These are phyloP conservation scores for Margaritifera margaritifera DNA, from an alignment of 2,888 invertebrate genomes.

Conservation along the genomic window DNA sequence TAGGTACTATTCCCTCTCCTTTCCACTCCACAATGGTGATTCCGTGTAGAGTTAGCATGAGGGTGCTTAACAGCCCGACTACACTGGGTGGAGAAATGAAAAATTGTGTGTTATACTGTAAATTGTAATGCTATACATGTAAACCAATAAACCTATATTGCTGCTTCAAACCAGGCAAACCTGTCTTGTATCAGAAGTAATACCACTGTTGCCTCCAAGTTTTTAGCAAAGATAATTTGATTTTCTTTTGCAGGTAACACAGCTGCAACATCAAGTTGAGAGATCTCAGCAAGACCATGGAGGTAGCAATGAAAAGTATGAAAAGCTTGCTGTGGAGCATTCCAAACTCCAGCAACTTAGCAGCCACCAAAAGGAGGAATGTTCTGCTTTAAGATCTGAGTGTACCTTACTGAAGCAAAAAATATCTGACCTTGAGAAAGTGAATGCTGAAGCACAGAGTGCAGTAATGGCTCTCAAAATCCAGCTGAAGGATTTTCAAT, in stretches of 20 bases:
- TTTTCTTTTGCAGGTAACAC: conserved; percentile 34
- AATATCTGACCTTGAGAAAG: conserved; percentile 27
- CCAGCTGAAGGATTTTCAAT: conserved; percentile 29
- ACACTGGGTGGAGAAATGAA: too few relatives aligned
- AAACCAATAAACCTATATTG: too few relatives aligned
- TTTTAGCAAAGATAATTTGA: background rate
- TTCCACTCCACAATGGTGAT: too few relatives aligned
- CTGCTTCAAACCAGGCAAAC: too few relatives aligned
- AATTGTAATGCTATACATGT: too few relatives aligned
- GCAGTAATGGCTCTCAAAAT: conserved; percentile 30
- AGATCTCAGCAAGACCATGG: conserved; percentile 44
- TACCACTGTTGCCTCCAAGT: background rate
- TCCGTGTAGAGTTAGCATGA: too few relatives aligned
- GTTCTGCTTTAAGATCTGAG: conserved; percentile 27
- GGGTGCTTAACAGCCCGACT: too few relatives aligned
- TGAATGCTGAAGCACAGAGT: conserved; percentile 18
- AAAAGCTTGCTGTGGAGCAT: conserved; percentile 47
- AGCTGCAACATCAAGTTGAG: conserved; percentile 46
- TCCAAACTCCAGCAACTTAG: conserved; percentile 45
- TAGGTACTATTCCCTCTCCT: too few relatives aligned
- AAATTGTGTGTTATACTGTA: too few relatives aligned
- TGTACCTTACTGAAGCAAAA: conserved; percentile 31
- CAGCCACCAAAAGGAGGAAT: conserved; percentile 31
- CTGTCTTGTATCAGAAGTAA: too few relatives aligned
- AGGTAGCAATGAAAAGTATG: conserved; percentile 49